Evolutionary conservation across 2,888 invertebrate species (phyloP).

Genomic region (Pemphredon lugubris): DNA sequence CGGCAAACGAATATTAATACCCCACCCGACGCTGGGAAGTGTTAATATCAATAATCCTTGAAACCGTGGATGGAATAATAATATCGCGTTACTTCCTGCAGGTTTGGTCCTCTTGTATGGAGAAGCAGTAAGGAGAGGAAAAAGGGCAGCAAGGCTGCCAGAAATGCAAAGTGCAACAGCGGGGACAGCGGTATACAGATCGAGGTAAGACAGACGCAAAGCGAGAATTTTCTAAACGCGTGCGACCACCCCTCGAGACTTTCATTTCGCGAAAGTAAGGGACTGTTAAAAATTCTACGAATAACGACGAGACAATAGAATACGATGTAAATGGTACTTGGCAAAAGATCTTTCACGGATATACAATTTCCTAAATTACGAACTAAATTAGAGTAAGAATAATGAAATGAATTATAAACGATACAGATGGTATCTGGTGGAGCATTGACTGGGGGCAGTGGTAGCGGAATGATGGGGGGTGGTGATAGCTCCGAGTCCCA

Average conservation of each 20-base stretch:
- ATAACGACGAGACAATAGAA: too few species aligned
- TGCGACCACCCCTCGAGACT: too few species aligned
- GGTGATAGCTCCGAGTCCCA: conserved; percentile 84
- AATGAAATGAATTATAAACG: conserved; percentile 53
- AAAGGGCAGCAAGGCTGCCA: conserved; percentile 85
- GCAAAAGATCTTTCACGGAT: too few species aligned
- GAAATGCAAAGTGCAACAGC: conserved; percentile 88
- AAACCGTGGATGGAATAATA: too few species aligned
- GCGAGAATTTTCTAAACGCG: too few species aligned
- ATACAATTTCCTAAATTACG: too few species aligned
- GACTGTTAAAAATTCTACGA: too few species aligned
- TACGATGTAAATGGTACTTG: too few species aligned
- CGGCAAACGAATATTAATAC: too few species aligned
- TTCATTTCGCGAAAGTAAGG: too few species aligned
- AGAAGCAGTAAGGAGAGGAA: conserved; percentile 87
- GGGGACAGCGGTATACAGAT: conserved; percentile 89
- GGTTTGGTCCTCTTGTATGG: conserved; percentile 88
- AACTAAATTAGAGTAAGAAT: conserved; percentile 24
- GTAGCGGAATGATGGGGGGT: conserved; percentile 79
- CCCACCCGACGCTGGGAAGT: too few species aligned
- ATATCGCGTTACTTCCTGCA: conserved; percentile 62
- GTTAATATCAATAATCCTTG: too few species aligned
- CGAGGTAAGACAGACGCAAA: conserved; percentile 81
- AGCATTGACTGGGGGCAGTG: conserved; percentile 78
- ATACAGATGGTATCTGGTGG: conserved; percentile 82